Evolutionary conservation across 1,140 invertebrate species (phyloP).

Genomic region (Arion vulgaris): DNA sequence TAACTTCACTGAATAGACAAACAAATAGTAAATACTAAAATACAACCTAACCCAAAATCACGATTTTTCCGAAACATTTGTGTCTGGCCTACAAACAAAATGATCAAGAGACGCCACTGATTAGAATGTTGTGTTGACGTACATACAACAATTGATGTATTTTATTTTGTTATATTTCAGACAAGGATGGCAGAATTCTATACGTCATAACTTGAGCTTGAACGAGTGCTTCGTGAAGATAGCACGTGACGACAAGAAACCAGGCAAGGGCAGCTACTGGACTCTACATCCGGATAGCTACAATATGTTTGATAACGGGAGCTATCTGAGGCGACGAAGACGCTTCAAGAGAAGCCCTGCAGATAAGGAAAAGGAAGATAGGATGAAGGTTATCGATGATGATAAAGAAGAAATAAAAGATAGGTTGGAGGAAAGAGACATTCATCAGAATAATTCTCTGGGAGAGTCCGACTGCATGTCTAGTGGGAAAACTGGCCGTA

Average conservation of each 20-base stretch:
- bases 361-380: constrained; percentile 50
- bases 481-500: constrained; percentile 26
- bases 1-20: too few relatives aligned
- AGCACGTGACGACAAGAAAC: constrained; percentile 70
- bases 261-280: constrained; percentile 95
- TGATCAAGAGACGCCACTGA: too few relatives aligned
- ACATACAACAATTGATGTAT: too few relatives aligned
- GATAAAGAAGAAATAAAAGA: constrained; percentile 44
- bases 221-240: constrained; percentile 78
- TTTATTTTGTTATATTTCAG: neutral
- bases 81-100: too few relatives aligned
- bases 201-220: constrained; percentile 75
- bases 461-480: neutral
- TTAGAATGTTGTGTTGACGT: too few relatives aligned
- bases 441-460: neutral
- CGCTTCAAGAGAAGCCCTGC: constrained; percentile 96
- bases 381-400: constrained; percentile 46
- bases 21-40: too few relatives aligned
- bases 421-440: constrained; percentile 22
- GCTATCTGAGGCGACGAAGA: constrained; percentile 86
- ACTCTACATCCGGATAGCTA: constrained; percentile 95
- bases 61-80: too few relatives aligned
- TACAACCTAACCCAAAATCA: too few relatives aligned
- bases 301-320: constrained; percentile 99
- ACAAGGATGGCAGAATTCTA: constrained; percentile 74